Evolutionary conservation across 2,888 invertebrate genomes (phyloP), one percentile per base, ranked within the genome.

Genomic region (Baccha elongata): DNA sequence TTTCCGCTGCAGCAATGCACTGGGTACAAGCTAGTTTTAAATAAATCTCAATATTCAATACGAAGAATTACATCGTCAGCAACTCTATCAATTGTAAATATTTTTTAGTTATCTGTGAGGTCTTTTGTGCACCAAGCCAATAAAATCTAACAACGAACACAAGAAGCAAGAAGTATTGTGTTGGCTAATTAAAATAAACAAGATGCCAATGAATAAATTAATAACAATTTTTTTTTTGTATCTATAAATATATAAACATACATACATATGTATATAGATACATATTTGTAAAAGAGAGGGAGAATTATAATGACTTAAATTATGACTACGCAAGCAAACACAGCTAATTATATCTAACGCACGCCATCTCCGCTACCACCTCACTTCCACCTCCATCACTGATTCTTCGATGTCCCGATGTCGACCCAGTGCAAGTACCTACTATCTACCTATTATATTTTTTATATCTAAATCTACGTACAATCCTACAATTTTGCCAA

Each of bases 261-360:
- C 35, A 58, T 10, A 42, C 40, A 58, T 19, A 35, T 55, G 40
- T 40, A 23, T 40, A 35, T 23, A 40, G 26, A 40, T 21, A 37
- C 10, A n/a, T n/a, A n/a, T n/a, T n/a, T n/a, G n/a, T 37, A 10
- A 29, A 13, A 6, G 29, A 32, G 32, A 68, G 23, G 19, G 21
- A 46, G 17, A 26, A 44, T 72, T 58, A 79, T 79, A 68, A 79
- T 73, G 62, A 62, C 67, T 68, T 62, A 72, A 72, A 72, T 72
- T 72, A 67, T 79, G 67, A 72, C 67, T 60, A 48, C 60, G 53
- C 64, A 55, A 64, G 74, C 42, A 75, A 52, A 35, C 19, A 52
- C 11, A 40, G 17, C 73, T 79, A 79, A 68, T 73, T 68, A 62
- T 79, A 73, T 62, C 73, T 55, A 62, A 79, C 73, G 60, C 73